These are phyloP conservation scores for Phenganax marumi DNA, from an alignment of 92 coral and sea anemone species.

Conservation along the genomic window DNA sequence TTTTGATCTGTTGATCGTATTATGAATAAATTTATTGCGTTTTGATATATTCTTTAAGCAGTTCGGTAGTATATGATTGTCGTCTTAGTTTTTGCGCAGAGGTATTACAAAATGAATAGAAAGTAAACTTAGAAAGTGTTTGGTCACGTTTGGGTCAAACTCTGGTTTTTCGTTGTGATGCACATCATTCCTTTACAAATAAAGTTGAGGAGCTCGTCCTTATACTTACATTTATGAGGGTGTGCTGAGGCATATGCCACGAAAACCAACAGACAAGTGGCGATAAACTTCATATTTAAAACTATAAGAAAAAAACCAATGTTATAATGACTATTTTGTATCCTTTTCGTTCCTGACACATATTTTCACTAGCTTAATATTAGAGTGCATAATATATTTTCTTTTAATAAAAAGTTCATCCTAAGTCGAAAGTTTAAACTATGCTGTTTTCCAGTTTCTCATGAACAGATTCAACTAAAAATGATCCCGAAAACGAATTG, in stretches of 20 bases:
- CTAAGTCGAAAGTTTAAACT: no score
- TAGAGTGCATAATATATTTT: neutral
- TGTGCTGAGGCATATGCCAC: slow-evolving; percentile 39
- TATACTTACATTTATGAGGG: slow-evolving; percentile 43
- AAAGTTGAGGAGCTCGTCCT: neutral
- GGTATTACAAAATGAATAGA: no score
- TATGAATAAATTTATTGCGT: no score
- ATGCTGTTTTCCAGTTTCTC: no score
- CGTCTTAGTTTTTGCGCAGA: no score
- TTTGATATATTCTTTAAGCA: no score
- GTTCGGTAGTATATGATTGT: no score
- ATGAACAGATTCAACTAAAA: no score
- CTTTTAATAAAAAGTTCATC: neutral
- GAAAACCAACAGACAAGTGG: slow-evolving; percentile 34
- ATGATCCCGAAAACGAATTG: no score
- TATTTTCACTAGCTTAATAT: neutral
- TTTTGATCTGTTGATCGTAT: no score
- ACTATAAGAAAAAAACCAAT: neutral
- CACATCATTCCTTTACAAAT: neutral
- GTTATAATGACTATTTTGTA: neutral
- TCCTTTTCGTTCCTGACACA: neutral
- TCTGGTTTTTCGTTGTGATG: no score
- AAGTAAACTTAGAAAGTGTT: no score
- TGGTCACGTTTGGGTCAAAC: neutral
- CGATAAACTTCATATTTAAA: slow-evolving; percentile 36